Evolutionary conservation across 2,797 vertebrate species (phyloP), one percentile per base, ranked within the genome.

Genomic region (Brachyalestes nurse): DNA sequence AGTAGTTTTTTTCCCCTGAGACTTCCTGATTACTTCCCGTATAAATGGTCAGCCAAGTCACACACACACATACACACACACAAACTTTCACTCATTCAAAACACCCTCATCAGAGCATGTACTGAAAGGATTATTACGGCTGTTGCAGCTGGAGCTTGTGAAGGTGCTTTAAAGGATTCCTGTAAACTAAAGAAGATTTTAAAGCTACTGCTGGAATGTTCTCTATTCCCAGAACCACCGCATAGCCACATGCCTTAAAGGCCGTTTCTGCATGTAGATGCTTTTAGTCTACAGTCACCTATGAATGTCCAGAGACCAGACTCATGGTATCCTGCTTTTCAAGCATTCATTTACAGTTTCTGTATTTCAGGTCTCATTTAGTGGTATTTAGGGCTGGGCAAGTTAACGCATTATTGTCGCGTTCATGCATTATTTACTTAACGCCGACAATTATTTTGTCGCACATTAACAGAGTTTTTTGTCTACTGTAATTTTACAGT

Each of bases 141-240:
- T 80, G 78, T 77, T 40, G 17, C 82, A 72, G 62, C 69, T 65
- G 47, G 34, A 61, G 58, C 58, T 51, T 71, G 42, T n/a, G 38
- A 67, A 47, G 70, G 75, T 71, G 57, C 57, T 79, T 79, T 83
- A 75, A 75, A 70, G 77, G 77, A 83, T 83, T 83, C 78, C 49
- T 71, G 72, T 58, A 67, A 83, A 71, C 74, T 80, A 61, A 77
- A 78, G 70, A 72, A 23, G 70, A 34, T 81, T 77, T 71, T 67
- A 81, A 58, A 47, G 45, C 77, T 74, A 7, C 60, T 77, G 34
- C 62, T 71, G 75, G 70, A 75, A 73, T 69, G 72, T 47, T 76
- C 19, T 2, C 40, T 80, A 13, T 75, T 49, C 66, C 51, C 72
- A 61, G 25, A 51, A 34, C 80, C 65, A 53, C 38, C 47, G 61